Conservation (phyloP, 2,888 invertebrate genomes). For the Scaptomyza parva region DNA sequence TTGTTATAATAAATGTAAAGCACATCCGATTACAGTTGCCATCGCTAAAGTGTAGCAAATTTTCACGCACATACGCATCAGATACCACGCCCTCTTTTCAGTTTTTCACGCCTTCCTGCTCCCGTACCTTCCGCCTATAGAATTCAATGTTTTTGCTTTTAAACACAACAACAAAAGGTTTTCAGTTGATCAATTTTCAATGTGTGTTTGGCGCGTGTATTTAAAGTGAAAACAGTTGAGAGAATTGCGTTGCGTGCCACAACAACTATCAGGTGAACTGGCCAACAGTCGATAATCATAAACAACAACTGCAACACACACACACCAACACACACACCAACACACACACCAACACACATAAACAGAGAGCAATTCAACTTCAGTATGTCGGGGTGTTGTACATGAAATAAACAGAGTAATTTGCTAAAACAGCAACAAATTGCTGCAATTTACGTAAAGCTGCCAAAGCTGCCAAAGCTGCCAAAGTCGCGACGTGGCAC, state of each 20-base stretch:
- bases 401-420: slow-evolving; percentile 81
- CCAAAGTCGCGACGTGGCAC: slow-evolving; percentile 63
- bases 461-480: slow-evolving; percentile 63
- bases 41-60: slow-evolving; percentile 77
- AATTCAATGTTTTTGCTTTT: slow-evolving; percentile 33
- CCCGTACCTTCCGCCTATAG: background rate
- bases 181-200: slow-evolving; percentile 77
- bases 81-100: slow-evolving; percentile 42
- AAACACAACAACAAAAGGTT: slow-evolving; percentile 59
- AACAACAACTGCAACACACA: slow-evolving; percentile 63
- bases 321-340: too few relatives aligned
- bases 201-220: slow-evolving; percentile 65
- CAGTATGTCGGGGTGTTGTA: slow-evolving; percentile 32
- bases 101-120: background rate
- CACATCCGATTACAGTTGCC: slow-evolving; percentile 81
- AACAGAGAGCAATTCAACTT: slow-evolving; percentile 39
- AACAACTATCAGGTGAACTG: slow-evolving; percentile 53
- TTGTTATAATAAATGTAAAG: slow-evolving; percentile 81
- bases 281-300: slow-evolving; percentile 75
- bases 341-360: too few relatives aligned
- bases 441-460: slow-evolving; percentile 78
- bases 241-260: slow-evolving; percentile 62
- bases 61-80: slow-evolving; percentile 63
- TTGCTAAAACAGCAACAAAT: slow-evolving; percentile 81
- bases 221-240: slow-evolving; percentile 47